A percentile compares a stretch with the other conserved stretches of the same genome.
These are phyloP conservation scores for Drosophila testacea DNA, from an alignment of 2,888 invertebrate species.

Conservation along the genomic window DNA sequence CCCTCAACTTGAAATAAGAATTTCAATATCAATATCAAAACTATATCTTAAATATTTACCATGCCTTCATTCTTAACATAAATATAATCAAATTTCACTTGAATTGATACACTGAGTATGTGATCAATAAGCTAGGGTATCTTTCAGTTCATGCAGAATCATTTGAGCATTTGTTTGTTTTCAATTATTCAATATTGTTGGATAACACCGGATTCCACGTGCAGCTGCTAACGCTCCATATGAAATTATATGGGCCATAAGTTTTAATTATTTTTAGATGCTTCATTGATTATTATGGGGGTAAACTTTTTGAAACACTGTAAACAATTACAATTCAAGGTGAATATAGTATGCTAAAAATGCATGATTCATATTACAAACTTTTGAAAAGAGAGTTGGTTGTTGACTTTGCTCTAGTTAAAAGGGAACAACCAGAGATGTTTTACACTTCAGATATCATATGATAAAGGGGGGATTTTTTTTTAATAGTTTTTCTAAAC, in stretches of 20 bases:
- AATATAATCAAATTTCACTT: not conserved
- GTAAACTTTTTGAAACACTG: not conserved
- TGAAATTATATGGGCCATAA: conserved; percentile 23
- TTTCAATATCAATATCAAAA: too few relatives aligned
- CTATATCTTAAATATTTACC: too few relatives aligned
- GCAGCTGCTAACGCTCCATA: conserved; percentile 29
- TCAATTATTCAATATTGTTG: conserved; percentile 35
- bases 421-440: not conserved
- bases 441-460: too few relatives aligned
- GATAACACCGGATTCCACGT: conserved; percentile 41
- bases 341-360: conserved; percentile 40
- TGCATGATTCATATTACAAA: conserved; percentile 26
- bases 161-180: conserved; percentile 6
- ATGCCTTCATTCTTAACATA: too few relatives aligned
- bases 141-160: not conserved
- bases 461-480: too few relatives aligned
- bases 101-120: not conserved
- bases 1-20: too few relatives aligned
- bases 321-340: conserved; percentile 35
- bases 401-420: not conserved
- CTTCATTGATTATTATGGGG: conserved; percentile 11
- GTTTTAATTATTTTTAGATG: conserved; percentile 35
- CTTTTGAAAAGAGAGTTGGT: not conserved
- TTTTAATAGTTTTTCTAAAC: not conserved
- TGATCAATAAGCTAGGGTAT: conserved; percentile 4